These are phyloP conservation scores for Philopedon plagiatum DNA, from an alignment of 2,888 invertebrate genomes.

Conservation along the genomic window DNA sequence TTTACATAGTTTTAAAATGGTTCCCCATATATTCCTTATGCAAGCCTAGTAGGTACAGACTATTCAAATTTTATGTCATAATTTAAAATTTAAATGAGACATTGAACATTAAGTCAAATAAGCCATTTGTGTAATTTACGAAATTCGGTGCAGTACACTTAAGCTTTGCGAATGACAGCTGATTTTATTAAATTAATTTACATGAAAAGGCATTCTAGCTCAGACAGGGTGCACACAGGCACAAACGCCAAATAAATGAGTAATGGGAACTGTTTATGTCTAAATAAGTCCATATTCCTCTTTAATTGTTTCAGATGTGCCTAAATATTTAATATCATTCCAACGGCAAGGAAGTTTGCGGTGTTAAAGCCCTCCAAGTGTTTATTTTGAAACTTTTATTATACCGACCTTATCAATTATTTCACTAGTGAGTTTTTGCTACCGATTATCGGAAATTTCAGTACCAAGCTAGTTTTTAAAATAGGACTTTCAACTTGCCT, in stretches of 20 bases:
- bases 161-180: constrained; percentile 34
- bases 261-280: constrained; percentile 30
- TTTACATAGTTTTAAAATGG: constrained; percentile 24
- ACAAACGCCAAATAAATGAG: constrained; percentile 31
- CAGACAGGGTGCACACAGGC: constrained; percentile 8
- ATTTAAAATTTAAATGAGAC: constrained; percentile 40
- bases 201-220: constrained; percentile 19
- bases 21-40: constrained; percentile 20
- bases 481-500: too few species aligned
- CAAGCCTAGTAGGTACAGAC: constrained; percentile 31
- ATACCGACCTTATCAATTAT: neutral
- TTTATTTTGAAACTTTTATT: neutral
- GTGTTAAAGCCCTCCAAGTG: neutral
- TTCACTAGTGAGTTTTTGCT: too few species aligned
- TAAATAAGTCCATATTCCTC: constrained; percentile 35
- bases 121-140: constrained; percentile 36
- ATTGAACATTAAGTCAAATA: constrained; percentile 38
- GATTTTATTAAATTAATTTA: constrained; percentile 45
- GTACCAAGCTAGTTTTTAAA: too few species aligned
- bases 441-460: too few species aligned
- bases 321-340: constrained; percentile 25
- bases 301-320: constrained; percentile 25
- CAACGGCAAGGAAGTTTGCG: constrained; percentile 7
- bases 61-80: constrained; percentile 38
- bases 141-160: constrained; percentile 38